A percentile compares a stretch with the other conserved stretches of the same genome.
Conservation (phyloP, 2,888 invertebrate species). For the Parthenolecanium corni region DNA sequence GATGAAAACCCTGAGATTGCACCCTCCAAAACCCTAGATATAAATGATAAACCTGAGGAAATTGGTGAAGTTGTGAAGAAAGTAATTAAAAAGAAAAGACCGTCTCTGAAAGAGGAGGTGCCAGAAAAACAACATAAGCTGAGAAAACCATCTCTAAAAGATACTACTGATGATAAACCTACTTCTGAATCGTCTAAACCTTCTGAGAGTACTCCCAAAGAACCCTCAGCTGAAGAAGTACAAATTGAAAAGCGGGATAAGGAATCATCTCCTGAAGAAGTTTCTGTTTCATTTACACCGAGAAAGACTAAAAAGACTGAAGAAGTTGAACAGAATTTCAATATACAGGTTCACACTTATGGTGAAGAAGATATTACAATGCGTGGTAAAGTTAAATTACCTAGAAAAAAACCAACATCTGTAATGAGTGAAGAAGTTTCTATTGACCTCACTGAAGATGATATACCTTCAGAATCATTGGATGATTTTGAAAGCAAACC, state of each 20-base stretch:
- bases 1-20: too few relatives aligned
- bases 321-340: conserved; percentile 84
- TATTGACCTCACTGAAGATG: conserved; percentile 35
- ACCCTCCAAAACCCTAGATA: too few relatives aligned
- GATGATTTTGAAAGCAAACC: conserved; percentile 34
- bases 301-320: conserved; percentile 56
- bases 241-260: neutral
- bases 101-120: conserved; percentile 37
- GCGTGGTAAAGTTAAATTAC: conserved; percentile 46
- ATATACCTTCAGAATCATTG: conserved; percentile 27
- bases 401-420: conserved; percentile 4
- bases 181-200: conserved; percentile 57
- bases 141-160: neutral
- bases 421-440: conserved; percentile 39
- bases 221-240: conserved; percentile 37
- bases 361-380: conserved; percentile 80
- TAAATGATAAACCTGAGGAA: neutral
- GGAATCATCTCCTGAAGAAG: conserved; percentile 45
- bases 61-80: conserved; percentile 33
- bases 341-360: conserved; percentile 70
- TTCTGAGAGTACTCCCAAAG: conserved; percentile 51
- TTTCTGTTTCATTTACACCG: conserved; percentile 42
- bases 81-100: conserved; percentile 43
- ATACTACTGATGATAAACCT: conserved; percentile 48
- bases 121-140: conserved; percentile 6